Conservation (phyloP, 2,797 vertebrate species). For the Rhincodon typus region DNA sequence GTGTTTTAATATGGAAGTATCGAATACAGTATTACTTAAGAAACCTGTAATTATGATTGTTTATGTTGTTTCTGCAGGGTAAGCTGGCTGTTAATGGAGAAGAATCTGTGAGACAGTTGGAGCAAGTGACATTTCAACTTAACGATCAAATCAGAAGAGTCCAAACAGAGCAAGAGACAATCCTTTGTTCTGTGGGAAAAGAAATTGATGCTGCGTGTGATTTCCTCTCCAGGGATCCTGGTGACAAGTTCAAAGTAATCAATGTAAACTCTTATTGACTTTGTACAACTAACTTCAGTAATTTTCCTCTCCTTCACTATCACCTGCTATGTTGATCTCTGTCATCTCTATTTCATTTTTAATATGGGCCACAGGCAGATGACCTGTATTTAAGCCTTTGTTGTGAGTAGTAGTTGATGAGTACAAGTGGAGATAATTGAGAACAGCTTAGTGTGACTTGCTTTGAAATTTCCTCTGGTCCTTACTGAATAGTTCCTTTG, state of each 20-base stretch:
- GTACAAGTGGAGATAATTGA: not conserved
- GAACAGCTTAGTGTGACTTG: not conserved
- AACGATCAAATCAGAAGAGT: slow-evolving; percentile 64
- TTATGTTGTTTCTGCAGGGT: slow-evolving; percentile 51
- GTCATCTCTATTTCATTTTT: not conserved
- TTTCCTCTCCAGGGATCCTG: slow-evolving; percentile 64
- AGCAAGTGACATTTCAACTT: slow-evolving; percentile 60
- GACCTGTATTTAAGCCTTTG: no score
- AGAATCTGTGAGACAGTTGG: slow-evolving; percentile 57
- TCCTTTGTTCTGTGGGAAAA: slow-evolving; percentile 69
- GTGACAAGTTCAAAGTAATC: slow-evolving; percentile 81
- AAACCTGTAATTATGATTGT: not conserved
- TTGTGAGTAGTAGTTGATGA: not conserved
- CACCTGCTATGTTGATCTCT: not conserved
- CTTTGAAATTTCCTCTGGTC: not conserved
- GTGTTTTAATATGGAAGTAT: not conserved
- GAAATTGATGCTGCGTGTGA: slow-evolving; percentile 77
- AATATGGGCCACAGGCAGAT: not conserved
- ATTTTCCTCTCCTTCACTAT: slow-evolving; percentile 41
- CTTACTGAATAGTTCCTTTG: not conserved
- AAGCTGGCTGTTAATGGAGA: slow-evolving; percentile 58
- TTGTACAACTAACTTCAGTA: slow-evolving; percentile 38
- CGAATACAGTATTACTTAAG: not conserved
- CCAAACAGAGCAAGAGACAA: slow-evolving; percentile 72
- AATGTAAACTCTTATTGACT: slow-evolving; percentile 42